These are phyloP conservation scores for Hecatera dysodea DNA, from an alignment of 2,888 invertebrate genomes.

Conservation along the genomic window DNA sequence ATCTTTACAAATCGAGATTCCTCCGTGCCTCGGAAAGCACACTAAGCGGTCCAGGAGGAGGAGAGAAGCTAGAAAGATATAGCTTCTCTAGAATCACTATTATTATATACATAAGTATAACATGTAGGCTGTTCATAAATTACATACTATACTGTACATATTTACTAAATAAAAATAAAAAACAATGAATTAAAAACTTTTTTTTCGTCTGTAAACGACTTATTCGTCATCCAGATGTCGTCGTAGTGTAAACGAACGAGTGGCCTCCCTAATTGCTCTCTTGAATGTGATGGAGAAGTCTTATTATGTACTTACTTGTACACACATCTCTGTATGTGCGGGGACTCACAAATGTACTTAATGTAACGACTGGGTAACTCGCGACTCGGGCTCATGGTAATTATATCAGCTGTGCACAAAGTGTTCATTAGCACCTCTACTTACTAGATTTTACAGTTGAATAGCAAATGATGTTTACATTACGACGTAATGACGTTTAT, in stretches of 20 bases:
- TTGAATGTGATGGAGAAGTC: constrained; percentile 58
- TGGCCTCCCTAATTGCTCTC: constrained; percentile 58
- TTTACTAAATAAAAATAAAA: background rate
- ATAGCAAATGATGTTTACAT: constrained; percentile 59
- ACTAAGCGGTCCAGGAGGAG: too few relatives aligned
- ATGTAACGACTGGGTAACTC: constrained; percentile 55
- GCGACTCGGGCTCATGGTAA: constrained; percentile 52
- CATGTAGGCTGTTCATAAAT: too few relatives aligned
- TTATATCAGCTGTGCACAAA: constrained; percentile 64
- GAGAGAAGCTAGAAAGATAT: too few relatives aligned
- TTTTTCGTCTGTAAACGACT: constrained; percentile 35
- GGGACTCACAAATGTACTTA: constrained; percentile 59
- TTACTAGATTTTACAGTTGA: constrained; percentile 62
- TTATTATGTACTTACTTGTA: constrained; percentile 49
- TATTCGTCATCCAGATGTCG: constrained; percentile 35
- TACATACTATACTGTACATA: background rate
- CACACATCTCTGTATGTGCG: constrained; percentile 42
- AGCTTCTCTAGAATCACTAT: too few relatives aligned
- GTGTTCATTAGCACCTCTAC: constrained; percentile 61
- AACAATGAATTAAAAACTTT: background rate
- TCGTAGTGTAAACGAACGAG: constrained; percentile 39
- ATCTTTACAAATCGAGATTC: too few relatives aligned
- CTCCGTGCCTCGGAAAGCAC: too few relatives aligned
- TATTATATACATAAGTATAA: too few relatives aligned
- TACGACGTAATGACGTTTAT: constrained; percentile 43